Evolutionary conservation across 2,113 vertebrate species (phyloP), one percentile per base, ranked within the genome.

Genomic region (Notiomystis cincta): DNA sequence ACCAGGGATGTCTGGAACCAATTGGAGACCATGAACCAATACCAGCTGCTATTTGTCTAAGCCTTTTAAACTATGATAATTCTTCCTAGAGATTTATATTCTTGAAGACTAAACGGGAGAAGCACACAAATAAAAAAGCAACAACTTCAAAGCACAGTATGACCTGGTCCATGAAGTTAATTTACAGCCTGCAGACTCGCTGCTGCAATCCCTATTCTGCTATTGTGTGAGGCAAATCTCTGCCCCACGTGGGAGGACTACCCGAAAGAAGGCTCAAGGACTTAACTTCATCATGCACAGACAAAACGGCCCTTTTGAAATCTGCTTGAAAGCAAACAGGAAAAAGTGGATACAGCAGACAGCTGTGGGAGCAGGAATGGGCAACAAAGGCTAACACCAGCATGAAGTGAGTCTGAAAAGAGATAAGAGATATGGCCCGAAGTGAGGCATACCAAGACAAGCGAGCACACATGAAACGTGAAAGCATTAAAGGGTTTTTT

Each of bases 1-100:
- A 95, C 78, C 73, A 95, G 89, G 89, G 96, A 97, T 87, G 86
- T 84, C 94, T 98, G 73, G 95, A 96, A 97, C 86, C 94, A 96
- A 94, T 93, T 96, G 86, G 64, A 94, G 35, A 83, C 84, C 44
- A 75, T 15, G 93, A 97, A 94, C 65, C 84, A 96, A 91, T 82
- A 95, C 75, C 75, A 89, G 94, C 93, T 92, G 91, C 75, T 76
- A 62, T 71, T 96, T 92, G 77, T 77, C 87, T 90, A 90, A 96
- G 91, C 83, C 82, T 90, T 97, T 95, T 91, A 97, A 96, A 94
- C 72, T 75, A 73, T 58, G 71, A 73, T 90, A 89, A 96, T 80
- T 94, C 66, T 76, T 91, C 72, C 60, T 71, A 71, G 75, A 87
- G 87, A 90, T 94, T 97, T 95, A 87, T 91, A 83, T 89, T 93